A percentile compares a stretch with the other conserved stretches of the same genome.
These are phyloP conservation scores for Amia ocellicauda DNA, from an alignment of 2,113 vertebrate species.

Conservation along the genomic window DNA sequence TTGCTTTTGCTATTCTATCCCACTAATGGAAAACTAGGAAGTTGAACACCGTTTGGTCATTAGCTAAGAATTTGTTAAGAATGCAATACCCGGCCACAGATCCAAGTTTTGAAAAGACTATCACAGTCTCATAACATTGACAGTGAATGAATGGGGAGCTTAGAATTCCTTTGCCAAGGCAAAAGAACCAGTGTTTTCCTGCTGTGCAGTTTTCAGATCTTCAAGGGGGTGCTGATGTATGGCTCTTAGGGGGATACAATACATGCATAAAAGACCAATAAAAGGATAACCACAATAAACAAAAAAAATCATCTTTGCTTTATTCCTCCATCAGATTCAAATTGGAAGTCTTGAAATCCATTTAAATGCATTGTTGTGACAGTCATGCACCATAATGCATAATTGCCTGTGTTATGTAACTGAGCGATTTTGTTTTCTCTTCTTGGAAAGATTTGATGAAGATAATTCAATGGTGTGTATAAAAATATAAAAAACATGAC, in stretches of 20 bases:
- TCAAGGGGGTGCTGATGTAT: constrained; percentile 3
- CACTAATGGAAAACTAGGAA: background rate
- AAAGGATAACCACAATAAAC: constrained; percentile 32
- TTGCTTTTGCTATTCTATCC: background rate
- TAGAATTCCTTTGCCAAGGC: too few relatives aligned
- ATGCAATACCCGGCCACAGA: background rate
- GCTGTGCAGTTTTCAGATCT: background rate
- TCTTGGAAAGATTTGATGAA: constrained; percentile 15
- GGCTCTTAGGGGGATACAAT: background rate
- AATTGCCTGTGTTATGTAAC: constrained; percentile 23
- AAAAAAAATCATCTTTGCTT: constrained; percentile 23
- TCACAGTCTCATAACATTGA: constrained; percentile 9
- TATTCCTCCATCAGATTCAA: constrained; percentile 8
- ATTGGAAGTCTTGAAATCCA: constrained; percentile 11
- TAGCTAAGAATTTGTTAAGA: background rate
- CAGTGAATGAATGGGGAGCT: background rate
- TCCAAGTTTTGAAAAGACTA: constrained; percentile 3
- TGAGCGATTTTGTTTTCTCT: constrained; percentile 15
- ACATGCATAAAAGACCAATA: constrained; percentile 27
- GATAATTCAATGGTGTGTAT: constrained; percentile 23
- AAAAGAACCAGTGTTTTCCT: too few relatives aligned
- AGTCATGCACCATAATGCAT: constrained; percentile 20
- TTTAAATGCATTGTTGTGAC: constrained; percentile 15
- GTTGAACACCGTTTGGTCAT: background rate
- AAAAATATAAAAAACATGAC: constrained; percentile 15